A percentile compares a stretch with the other conserved stretches of the same genome.
phyloP scores from a whole-genome alignment of 2,888 invertebrate species.

The Xanthorhoe spadicearia region DNA sequence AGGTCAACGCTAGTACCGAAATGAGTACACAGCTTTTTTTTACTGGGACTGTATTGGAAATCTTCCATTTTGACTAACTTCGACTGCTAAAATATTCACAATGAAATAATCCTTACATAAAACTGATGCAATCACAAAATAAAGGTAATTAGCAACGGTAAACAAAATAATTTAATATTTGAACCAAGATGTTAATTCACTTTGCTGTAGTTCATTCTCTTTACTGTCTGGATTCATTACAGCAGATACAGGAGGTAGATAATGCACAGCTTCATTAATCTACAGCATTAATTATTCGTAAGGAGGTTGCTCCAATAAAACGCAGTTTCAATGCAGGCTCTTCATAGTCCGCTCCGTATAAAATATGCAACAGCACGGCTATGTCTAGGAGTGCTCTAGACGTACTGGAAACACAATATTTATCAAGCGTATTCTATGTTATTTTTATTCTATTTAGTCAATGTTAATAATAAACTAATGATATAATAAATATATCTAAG shows the following conservation, averaged over 20 bases:
- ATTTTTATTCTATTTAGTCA: not conserved
- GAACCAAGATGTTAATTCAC: not conserved
- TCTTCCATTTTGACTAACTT: too few relatives aligned
- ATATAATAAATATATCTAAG: too few relatives aligned
- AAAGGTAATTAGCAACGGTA: not conserved
- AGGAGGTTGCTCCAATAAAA: conserved; percentile 32
- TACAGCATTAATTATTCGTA: conserved; percentile 16
- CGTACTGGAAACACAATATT: not conserved
- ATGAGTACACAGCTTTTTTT: not conserved
- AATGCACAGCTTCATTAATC: conserved; percentile 6
- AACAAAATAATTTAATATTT: not conserved
- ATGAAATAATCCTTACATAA: too few relatives aligned
- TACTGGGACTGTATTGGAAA: too few relatives aligned
- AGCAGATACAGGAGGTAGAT: not conserved
- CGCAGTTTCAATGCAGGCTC: conserved; percentile 39
- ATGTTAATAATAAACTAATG: too few relatives aligned
- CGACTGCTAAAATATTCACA: too few relatives aligned
- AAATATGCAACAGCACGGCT: conserved; percentile 53
- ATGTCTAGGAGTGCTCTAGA: conserved; percentile 21
- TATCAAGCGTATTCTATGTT: not conserved
- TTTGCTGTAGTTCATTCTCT: not conserved
- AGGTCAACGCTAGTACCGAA: conserved; percentile 3
- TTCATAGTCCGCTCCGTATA: conserved; percentile 37
- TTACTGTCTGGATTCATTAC: not conserved
- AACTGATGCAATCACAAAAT: too few relatives aligned